A percentile compares a stretch with the other conserved stretches of the same genome.
Evolutionary conservation across 2,888 invertebrate species (phyloP).

Genomic region (Ophion slaviceki): DNA sequence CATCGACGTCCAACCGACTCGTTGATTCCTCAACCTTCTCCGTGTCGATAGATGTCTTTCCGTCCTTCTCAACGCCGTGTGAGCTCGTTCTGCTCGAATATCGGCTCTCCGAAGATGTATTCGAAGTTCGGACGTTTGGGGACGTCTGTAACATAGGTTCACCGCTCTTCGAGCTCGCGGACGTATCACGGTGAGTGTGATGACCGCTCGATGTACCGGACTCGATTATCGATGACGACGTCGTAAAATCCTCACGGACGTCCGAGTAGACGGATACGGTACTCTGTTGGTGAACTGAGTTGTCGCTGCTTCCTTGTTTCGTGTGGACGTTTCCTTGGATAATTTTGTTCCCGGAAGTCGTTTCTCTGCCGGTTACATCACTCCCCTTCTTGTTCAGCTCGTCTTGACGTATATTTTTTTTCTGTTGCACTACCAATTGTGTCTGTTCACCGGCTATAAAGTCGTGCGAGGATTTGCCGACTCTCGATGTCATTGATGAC

Average conservation of each 20-base stretch:
- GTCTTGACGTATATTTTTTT: slow-evolving; percentile 9
- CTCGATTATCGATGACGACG: slow-evolving; percentile 60
- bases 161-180: slow-evolving; percentile 8
- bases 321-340: background rate
- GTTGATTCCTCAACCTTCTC: slow-evolving; percentile 72
- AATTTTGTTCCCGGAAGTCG: slow-evolving; percentile 1
- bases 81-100: slow-evolving; percentile 71
- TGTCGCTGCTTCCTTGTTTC: background rate
- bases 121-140: slow-evolving; percentile 59
- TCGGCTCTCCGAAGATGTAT: slow-evolving; percentile 71
- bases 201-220: slow-evolving; percentile 65
- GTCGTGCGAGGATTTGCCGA: slow-evolving; percentile 72
- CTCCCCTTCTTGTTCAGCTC: background rate
- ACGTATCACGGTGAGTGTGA: slow-evolving; percentile 55
- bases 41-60: slow-evolving; percentile 72
- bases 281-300: slow-evolving; percentile 36
- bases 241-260: slow-evolving; percentile 48
- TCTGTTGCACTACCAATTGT: slow-evolving; percentile 61
- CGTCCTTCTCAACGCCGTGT: slow-evolving; percentile 73
- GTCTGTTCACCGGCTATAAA: slow-evolving; percentile 74
- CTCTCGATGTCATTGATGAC: slow-evolving; percentile 59
- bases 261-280: slow-evolving; percentile 51
- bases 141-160: slow-evolving; percentile 13
- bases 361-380: background rate
- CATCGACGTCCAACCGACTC: slow-evolving; percentile 75